A percentile compares a stretch with the other conserved stretches of the same genome.
These are phyloP conservation scores for Bombus consobrinus DNA, from an alignment of 1,140 invertebrate species.

Conservation along the genomic window DNA sequence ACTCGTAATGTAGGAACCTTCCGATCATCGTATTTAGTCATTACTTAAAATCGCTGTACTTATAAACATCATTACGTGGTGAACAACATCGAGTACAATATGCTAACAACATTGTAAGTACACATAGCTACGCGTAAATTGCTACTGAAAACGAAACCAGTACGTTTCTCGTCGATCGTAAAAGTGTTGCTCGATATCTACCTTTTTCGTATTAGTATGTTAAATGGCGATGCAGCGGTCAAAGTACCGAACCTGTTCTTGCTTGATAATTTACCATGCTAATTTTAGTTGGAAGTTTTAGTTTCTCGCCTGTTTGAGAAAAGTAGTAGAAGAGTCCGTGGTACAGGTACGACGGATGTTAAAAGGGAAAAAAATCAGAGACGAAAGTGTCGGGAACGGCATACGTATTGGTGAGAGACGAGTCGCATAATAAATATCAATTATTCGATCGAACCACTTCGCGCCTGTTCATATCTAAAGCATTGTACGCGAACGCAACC, in stretches of 20 bases:
- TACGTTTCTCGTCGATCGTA: background rate
- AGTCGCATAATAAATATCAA: background rate
- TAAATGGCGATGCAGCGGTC: background rate
- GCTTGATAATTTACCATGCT: background rate
- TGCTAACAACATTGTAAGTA: background rate
- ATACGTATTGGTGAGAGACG: background rate
- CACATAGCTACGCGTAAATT: background rate
- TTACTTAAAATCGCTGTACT: background rate
- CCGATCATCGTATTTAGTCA: background rate
- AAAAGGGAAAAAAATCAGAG: background rate
- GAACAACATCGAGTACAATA: background rate
- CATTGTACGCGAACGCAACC: background rate
- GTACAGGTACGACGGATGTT: background rate
- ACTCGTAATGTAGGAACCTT: constrained; percentile 7
- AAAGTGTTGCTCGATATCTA: background rate
- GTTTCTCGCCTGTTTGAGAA: no score
- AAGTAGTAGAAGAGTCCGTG: no score
- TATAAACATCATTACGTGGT: background rate
- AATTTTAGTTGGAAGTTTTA: background rate
- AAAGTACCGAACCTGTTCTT: background rate
- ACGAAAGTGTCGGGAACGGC: background rate
- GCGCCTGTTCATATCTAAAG: background rate
- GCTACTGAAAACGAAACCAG: background rate
- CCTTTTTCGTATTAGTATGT: background rate
- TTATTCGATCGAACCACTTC: constrained; percentile 8